Base-by-base conservation (phyloP, 2,797 vertebrate species). In the Gymnothorax javanicus region DNA sequence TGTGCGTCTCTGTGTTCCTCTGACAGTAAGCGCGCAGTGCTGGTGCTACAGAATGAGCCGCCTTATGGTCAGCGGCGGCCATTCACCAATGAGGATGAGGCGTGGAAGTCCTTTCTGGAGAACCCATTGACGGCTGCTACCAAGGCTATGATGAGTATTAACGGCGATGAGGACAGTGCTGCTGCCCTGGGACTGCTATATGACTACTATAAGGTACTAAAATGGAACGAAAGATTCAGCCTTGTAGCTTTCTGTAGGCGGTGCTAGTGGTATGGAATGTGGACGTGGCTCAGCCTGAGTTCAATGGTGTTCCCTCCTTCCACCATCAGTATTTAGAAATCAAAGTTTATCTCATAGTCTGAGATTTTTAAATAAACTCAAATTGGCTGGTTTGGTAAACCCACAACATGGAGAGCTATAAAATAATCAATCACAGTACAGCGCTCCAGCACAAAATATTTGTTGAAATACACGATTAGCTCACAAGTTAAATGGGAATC, bases 101-200 rank as follows among this genome's bases (percentile, higher is more conserved):
- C 98, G 82, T 99, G 99, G 99, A 99, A 99, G 84, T 97, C 98
- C 0, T 99, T 99, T 91, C 95, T 99, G 93, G 98, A 99, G 94
- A 99, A 99, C 93, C 99, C 99, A 0, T 96, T 99, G 91, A 99
- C 99, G 0, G 99, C 98, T 0, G 99, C 98, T 85, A 99, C 98
- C 92, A 99, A 99, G 93, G 98, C 99, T 82, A 99, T 99, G 98
- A 99, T 99, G 99, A 99, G 98, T 95, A 99, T 99, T 91, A 99
- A 99, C 0, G 99, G 99, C 0, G 99, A 99, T 6, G 99, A 99
- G 87, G 99, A 99, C 95, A 99, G 99, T 0, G 99, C 98, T 0
- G 98, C 98, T 0, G 98, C 99, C 0, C 95, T 99, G 0, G 97
- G 98, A 54, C 93, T 99, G 87, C 97, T 99, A 13, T 99, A 99